phyloP scores from a whole-genome alignment of 2,113 vertebrate genomes.

The Pseudopodoces humilis region DNA sequence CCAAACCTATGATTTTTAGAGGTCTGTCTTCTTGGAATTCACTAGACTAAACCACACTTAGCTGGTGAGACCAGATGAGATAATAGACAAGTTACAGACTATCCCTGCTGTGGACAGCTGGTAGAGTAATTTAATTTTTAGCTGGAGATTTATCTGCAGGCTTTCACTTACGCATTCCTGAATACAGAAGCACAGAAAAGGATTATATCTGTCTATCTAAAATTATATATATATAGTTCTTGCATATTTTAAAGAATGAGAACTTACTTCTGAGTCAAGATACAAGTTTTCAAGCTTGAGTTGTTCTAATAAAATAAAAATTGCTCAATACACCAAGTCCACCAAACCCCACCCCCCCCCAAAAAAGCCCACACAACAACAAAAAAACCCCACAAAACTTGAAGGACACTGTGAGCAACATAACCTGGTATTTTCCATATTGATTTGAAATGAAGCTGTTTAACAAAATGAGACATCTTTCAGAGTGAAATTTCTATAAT shows the following conservation, averaged over 20 bases:
- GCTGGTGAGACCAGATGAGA: not conserved
- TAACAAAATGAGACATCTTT: not conserved
- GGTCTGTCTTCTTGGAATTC: not conserved
- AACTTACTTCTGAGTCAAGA: not conserved
- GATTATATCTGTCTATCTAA: not conserved
- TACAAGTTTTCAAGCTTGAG: not conserved
- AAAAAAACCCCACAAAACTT: not conserved
- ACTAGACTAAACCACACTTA: not conserved
- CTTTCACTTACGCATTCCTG: not conserved
- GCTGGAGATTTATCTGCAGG: not conserved
- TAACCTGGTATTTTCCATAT: not conserved
- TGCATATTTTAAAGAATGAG: not conserved
- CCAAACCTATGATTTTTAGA: not conserved
- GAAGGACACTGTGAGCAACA: not conserved
- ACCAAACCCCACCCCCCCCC: not conserved
- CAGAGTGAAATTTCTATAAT: not conserved
- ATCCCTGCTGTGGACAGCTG: slow-evolving; percentile 15
- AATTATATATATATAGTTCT: not conserved
- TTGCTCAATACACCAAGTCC: not conserved
- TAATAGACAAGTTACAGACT: not conserved
- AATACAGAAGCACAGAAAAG: not conserved
- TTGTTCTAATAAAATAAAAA: not conserved
- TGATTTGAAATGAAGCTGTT: not conserved
- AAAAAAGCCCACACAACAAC: not conserved
- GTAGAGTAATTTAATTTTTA: not conserved